These are phyloP conservation scores for Guaruba guarouba DNA, from an alignment of 2,113 vertebrate species.

Conservation along the genomic window DNA sequence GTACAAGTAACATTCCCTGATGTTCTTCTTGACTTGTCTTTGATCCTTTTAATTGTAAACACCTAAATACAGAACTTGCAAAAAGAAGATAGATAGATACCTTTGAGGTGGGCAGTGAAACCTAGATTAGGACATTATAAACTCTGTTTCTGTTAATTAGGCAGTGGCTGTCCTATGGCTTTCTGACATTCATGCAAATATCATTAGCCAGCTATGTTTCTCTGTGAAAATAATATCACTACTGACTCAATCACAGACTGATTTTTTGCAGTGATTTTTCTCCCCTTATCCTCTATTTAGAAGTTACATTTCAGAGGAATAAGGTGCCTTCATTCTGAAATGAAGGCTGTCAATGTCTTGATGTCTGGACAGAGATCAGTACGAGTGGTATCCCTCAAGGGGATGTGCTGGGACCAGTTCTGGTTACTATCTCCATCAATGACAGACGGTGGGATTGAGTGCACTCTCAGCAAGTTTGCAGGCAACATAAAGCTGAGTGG, in stretches of 20 bases:
- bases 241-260: constrained; percentile 23
- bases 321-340: background rate
- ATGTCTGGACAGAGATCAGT: background rate
- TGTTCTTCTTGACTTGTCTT: background rate
- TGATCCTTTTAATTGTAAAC: background rate
- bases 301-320: constrained; percentile 14
- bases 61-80: background rate
- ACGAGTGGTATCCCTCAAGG: background rate
- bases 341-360: background rate
- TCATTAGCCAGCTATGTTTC: constrained; percentile 63
- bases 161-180: constrained; percentile 55
- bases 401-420: accelerated
- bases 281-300: background rate
- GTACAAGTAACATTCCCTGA: background rate
- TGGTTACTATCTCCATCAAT: background rate
- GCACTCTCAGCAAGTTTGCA: background rate
- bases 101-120: constrained; percentile 45
- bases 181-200: constrained; percentile 69
- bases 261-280: constrained; percentile 38
- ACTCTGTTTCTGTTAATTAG: constrained; percentile 70
- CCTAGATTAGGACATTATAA: constrained; percentile 53
- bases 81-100: constrained; percentile 7
- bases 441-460: background rate
- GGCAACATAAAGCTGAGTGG: background rate
- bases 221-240: constrained; percentile 37